Evolutionary conservation across 2,888 invertebrate species (phyloP).

Genomic region (Athalia circularis): DNA sequence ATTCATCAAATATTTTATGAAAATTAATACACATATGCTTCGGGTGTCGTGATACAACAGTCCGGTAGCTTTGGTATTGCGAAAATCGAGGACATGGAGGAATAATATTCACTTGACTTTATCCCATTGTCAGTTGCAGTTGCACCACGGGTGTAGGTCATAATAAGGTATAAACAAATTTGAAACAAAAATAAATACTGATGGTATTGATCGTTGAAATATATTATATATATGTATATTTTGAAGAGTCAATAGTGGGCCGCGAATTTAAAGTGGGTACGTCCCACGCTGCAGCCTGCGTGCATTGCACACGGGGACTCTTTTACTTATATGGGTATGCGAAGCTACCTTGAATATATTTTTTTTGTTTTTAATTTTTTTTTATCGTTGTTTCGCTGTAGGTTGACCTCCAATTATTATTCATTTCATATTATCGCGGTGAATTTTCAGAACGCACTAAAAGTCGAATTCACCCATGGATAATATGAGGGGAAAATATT

Average conservation of each 20-base stretch:
- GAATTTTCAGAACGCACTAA: too few relatives aligned
- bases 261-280: conserved; percentile 18
- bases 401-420: too few relatives aligned
- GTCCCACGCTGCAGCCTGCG: conserved; percentile 4
- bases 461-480: too few relatives aligned
- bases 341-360: conserved; percentile 5
- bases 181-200: conserved; percentile 14
- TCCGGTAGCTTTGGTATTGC: too few relatives aligned
- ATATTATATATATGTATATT: conserved; percentile 6
- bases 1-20: background rate
- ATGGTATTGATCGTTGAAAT: conserved; percentile 37
- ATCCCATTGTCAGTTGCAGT: too few relatives aligned
- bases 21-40: background rate
- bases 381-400: too few relatives aligned
- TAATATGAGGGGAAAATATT: too few relatives aligned
- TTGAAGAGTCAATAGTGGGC: conserved; percentile 11
- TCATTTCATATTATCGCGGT: too few relatives aligned
- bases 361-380: too few relatives aligned
- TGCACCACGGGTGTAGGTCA: background rate
- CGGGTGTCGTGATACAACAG: too few relatives aligned
- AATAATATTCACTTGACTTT: too few relatives aligned
- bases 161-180: background rate
- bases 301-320: background rate
- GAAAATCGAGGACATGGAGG: background rate
- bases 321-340: background rate